Base-by-base conservation (phyloP, 2,113 vertebrate species). In the Micronycteris hirsuta region DNA sequence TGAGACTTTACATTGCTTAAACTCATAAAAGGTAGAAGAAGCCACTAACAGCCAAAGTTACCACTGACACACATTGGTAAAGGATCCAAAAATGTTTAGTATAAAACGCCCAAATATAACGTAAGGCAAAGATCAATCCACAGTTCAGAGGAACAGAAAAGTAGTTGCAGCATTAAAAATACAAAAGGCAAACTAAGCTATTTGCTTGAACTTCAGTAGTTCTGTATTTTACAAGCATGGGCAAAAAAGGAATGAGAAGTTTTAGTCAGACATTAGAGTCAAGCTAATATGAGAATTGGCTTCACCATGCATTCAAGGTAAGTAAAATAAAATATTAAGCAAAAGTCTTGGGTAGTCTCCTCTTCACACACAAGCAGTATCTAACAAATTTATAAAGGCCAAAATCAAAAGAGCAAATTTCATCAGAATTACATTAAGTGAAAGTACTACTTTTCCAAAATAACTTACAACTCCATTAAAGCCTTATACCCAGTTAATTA, bases 11-110 rank as follows among this genome's bases (percentile, higher is more conserved):
- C 17, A 5, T 56, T 91, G 41, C 19, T 47, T 36, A 56, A 78
- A 77, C 28, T 63, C 56, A 49, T 96, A 74, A 54, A 41, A 96
- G 86, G 43, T 45, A 95, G 47, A 95, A 89, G 28, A 91, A 95
- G 22, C 2, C 36, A 88, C 24, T 33, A 74, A 67, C 5, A 88
- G 49, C 11, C 61, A 81, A 92, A 93, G 71, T 95, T 89, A 92
- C 36, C 26, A 95, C 2, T 68, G 16, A 71, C n/a, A 28, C 89
- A 67, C 22, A 70, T 0, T 38, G 24, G n/a, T 61, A 70, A 41
- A 58, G 10, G 7, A 5, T 82, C 15, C 20, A 43, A 94, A 89
- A 76, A 24, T 49, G 87, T 49, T 92, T 91, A 61, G 17, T 33
- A 89, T 63, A 92, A 81, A 85, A 80, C 26, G 11, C 45, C 36